Base-by-base conservation (phyloP, 2,888 invertebrate species). In the Tetanocera ferruginea region DNA sequence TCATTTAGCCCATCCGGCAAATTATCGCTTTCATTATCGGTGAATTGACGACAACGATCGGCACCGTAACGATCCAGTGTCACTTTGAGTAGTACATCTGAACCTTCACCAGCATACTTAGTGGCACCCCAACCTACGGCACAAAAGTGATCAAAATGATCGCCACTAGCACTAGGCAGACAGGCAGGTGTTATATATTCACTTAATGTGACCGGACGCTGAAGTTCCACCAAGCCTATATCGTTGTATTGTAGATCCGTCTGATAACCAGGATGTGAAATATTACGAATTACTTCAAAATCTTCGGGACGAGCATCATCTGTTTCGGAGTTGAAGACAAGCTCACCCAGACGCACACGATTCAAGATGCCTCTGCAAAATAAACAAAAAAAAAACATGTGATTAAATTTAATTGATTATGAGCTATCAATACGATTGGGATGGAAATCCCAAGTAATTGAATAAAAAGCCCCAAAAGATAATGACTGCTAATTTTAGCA, bases 111-210 rank as follows among this genome's bases (percentile, higher is more conserved):
- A 72, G 86, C 83, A 67, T 85, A 89, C n/a, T 84, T 84, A 5
- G 86, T 88, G n/a, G 88, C 84, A 0, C 93, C 92, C 91, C 91
- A 92, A 34, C 92, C 92, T 28, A 90, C 88, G 55, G 91, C 91
- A 3, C 90, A 88, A 1, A 89, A 89, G 4, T 82, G 83, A 31
- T 81, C 83, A 11, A 79, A 78, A 74, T 74, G 37, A 3, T 76
- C 67, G 9, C 83, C 83, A 55, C 81, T 78, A 0, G 71, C 78
- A 8, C 82, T 81, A 19, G 89, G 91, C 67, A 92, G 83, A 79
- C 92, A 92, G 3, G 91, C 89, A 0, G 92, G 92, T 75, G 89
- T 85, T 25, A 91, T 89, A 80, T 88, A 90, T 1, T 85, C 85
- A 67, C 83, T 87, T 73, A 91, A 90, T 5, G 80, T 82, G 0